Percentiles rank a stretch among this genome's conserved stretches.
These are phyloP conservation scores for Asbolus verrucosus DNA, from an alignment of 1,140 invertebrate species.

Conservation along the genomic window DNA sequence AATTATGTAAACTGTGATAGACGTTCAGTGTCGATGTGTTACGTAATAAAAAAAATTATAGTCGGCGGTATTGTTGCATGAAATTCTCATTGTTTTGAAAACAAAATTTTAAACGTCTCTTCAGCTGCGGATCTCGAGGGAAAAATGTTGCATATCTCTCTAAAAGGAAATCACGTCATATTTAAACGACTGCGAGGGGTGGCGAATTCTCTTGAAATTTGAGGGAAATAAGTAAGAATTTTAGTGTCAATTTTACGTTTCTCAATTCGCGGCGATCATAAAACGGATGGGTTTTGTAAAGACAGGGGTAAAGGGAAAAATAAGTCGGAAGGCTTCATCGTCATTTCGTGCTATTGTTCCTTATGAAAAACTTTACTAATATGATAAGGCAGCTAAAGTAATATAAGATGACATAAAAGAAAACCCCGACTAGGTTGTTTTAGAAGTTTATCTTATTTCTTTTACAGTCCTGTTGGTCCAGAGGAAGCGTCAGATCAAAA, in stretches of 20 bases:
- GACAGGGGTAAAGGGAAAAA: slow-evolving; percentile 1
- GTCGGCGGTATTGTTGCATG: too few species aligned
- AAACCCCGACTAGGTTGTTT: not conserved
- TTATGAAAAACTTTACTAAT: slow-evolving; percentile 39
- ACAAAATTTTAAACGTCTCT: not conserved
- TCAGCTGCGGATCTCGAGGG: not conserved
- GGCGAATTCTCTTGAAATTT: slow-evolving; percentile 17
- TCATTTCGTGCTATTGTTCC: slow-evolving; percentile 29
- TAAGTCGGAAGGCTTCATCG: slow-evolving; percentile 20
- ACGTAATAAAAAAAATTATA: too few species aligned
- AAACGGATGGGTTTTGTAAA: slow-evolving; percentile 27
- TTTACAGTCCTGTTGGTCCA: slow-evolving; percentile 24
- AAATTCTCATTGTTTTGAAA: not conserved
- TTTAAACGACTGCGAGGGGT: not conserved
- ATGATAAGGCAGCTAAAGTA: slow-evolving; percentile 28
- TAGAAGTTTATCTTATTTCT: slow-evolving; percentile 35
- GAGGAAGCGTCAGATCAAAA: slow-evolving; percentile 20
- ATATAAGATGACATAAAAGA: slow-evolving; percentile 36
- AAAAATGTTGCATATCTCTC: not conserved
- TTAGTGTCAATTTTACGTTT: slow-evolving; percentile 29
- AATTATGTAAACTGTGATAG: too few species aligned
- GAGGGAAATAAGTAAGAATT: slow-evolving; percentile 17
- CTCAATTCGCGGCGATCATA: slow-evolving; percentile 3
- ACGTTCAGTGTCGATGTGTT: too few species aligned
- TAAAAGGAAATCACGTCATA: slow-evolving; percentile 15